Evolutionary conservation across 2,888 invertebrate genomes (phyloP).

Genomic region (Griposia aprilina): DNA sequence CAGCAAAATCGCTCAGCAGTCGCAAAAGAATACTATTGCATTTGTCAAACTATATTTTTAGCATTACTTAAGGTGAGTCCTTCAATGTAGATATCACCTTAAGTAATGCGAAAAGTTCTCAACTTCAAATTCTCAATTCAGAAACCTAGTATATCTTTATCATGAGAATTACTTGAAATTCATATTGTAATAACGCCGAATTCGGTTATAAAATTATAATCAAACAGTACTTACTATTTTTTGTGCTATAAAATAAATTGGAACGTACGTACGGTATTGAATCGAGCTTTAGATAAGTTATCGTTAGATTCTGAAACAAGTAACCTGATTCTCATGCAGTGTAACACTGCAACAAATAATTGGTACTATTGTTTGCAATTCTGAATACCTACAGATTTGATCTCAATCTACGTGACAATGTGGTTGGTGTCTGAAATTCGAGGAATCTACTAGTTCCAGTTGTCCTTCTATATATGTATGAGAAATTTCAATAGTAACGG

Average conservation of each 20-base stretch:
- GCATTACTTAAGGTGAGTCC: too few species aligned
- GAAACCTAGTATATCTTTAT: too few species aligned
- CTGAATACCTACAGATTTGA: conserved; percentile 15
- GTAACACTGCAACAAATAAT: conserved; percentile 23
- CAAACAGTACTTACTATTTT: background rate
- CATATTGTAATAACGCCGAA: background rate
- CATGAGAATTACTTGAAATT: background rate
- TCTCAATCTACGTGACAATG: background rate
- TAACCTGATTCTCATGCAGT: background rate
- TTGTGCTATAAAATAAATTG: background rate
- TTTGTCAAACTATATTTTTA: too few species aligned
- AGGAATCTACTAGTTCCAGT: background rate
- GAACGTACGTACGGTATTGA: background rate
- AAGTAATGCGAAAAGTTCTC: too few species aligned
- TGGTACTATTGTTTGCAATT: conserved; percentile 1
- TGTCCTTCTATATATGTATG: background rate
- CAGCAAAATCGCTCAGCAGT: too few species aligned
- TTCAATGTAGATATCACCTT: too few species aligned
- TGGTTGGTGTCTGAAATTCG: background rate
- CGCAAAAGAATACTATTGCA: too few species aligned
- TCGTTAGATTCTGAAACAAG: background rate
- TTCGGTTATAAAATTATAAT: background rate
- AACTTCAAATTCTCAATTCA: too few species aligned
- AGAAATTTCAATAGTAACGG: background rate
- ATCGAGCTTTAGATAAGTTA: background rate